A percentile compares a stretch with the other conserved stretches of the same genome.
Evolutionary conservation across 2,797 vertebrate species (phyloP).

Genomic region (Micrastur ruficollis): DNA sequence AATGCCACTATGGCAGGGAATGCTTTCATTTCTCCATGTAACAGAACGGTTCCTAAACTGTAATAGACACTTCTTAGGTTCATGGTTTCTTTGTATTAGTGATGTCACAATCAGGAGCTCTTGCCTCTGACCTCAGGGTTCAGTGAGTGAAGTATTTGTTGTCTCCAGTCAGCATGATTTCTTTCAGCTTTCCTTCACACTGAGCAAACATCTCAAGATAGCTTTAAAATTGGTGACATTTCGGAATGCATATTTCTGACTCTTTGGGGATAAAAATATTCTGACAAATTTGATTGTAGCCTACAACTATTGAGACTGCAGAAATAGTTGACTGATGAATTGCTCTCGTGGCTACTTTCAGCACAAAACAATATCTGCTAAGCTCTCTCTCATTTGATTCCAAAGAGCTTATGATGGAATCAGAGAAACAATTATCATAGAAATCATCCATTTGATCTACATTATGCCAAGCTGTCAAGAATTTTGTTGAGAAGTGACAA

Average conservation of each 20-base stretch:
- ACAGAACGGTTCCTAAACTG: background rate
- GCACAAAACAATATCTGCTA: background rate
- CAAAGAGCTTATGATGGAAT: background rate
- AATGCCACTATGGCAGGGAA: background rate
- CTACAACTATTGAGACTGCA: background rate
- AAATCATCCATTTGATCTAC: background rate
- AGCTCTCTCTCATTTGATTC: background rate
- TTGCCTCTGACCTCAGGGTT: background rate
- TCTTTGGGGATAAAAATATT: background rate
- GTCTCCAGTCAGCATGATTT: background rate
- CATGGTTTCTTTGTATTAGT: background rate
- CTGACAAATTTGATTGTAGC: background rate
- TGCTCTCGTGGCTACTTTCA: background rate
- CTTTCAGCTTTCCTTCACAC: background rate
- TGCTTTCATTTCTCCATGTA: background rate
- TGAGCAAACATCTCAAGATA: background rate
- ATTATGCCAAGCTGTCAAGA: background rate
- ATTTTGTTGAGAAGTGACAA: background rate
- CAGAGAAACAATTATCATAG: background rate
- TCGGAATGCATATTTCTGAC: background rate
- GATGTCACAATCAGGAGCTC: background rate
- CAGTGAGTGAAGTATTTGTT: background rate
- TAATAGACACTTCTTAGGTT: background rate
- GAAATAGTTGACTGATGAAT: background rate
- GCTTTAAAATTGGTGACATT: slow-evolving; percentile 20